Base-by-base conservation (phyloP, 2,888 invertebrate genomes). In the Euplagia quadripunctaria region DNA sequence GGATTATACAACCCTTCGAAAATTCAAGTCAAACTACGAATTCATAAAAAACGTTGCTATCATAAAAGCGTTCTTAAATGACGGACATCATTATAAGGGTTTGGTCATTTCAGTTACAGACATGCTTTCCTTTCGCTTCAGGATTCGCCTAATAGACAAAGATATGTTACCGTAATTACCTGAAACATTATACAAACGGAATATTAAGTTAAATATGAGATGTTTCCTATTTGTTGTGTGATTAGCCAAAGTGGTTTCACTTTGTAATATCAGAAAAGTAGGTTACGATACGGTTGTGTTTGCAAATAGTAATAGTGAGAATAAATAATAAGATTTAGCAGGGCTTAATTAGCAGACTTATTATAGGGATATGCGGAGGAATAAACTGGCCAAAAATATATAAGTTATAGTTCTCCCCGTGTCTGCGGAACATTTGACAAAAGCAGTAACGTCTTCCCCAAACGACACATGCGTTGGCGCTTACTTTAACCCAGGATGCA, bases 31-130 rank as follows among this genome's bases (percentile, higher is more conserved):
- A 42, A 6, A 43, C 42, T 14, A 68, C 71, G 77, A 79, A 77
- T n/a, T n/a, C n/a, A 84, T 82, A 82, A 83, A 86, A 87, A 85
- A 82, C 58, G 58, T 1, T 16, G 20, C 68, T 46, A 52, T 80
- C 79, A 84, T 82, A 89, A 88, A 89, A 64, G 52, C 58, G 31
- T 64, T 83, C 79, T 84, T 82, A 89, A 88, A 89, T 85, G 87
- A 81, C 81, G 70, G 31, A 70, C 67, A 79, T 86, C 88, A 84
- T 90, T 88, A 88, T 76, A 86, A 78, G 85, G 89, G 88, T 87
- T 76, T 73, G 71, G 81, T 46, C 6, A 84, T 82, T 80, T 76
- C 68, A 58, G 41, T 52, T 58, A 58, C 17, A 14, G 41, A 20
- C 49, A 20, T 43, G 3, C 52, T 17, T 16, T n/a, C 61, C 41